phyloP scores from a whole-genome alignment of 2,113 vertebrate genomes.

The Myiozetetes cayanensis region DNA sequence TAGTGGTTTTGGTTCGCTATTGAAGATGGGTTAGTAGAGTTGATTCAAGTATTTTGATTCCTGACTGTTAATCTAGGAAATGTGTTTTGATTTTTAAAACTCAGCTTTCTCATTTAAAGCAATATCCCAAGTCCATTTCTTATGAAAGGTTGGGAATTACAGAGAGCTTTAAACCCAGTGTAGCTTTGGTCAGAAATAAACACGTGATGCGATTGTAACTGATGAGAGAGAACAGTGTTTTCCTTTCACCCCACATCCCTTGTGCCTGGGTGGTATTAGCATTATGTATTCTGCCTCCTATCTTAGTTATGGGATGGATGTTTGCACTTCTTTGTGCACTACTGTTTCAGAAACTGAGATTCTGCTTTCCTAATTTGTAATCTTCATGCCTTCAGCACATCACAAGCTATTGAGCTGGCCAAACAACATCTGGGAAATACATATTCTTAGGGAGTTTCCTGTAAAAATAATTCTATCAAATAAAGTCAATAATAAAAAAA shows the following conservation, averaged over 20 bases:
- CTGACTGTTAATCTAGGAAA: neutral
- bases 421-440: constrained; percentile 37
- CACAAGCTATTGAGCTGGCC: neutral
- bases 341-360: constrained; percentile 1
- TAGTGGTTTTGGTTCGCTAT: neutral
- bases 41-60: neutral
- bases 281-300: constrained; percentile 6
- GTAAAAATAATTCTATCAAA: constrained; percentile 30
- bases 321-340: neutral
- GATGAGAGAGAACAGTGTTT: neutral
- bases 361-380: constrained; percentile 23
- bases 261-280: neutral
- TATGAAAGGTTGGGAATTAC: neutral
- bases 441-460: constrained; percentile 19
- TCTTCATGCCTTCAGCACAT: constrained; percentile 17
- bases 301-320: neutral
- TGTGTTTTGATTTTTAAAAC: neutral
- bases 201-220: neutral
- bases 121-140: neutral
- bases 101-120: neutral
- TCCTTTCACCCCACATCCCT: neutral
- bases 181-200: neutral
- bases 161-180: neutral
- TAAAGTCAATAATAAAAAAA: constrained; percentile 45
- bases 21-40: neutral